Percentiles rank a stretch among this genome's conserved stretches.
Evolutionary conservation across 2,888 invertebrate genomes (phyloP).

Genomic region (Zaprionus lineosus): DNA sequence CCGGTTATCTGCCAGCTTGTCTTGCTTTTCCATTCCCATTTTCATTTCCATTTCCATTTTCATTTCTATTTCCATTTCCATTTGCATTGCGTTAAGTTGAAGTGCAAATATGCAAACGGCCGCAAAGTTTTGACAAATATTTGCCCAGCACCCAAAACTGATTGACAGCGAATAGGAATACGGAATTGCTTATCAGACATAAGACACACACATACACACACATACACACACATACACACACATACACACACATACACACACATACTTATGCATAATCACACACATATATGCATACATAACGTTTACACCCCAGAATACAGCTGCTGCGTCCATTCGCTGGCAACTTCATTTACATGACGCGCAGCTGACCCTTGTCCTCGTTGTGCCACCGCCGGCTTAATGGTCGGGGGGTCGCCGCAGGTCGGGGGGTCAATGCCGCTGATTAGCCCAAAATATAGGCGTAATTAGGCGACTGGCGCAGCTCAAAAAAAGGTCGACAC

Average conservation of each 20-base stretch:
- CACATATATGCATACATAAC: background rate
- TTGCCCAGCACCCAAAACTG: constrained; percentile 64
- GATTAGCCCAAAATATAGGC: constrained; percentile 68
- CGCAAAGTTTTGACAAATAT: constrained; percentile 62
- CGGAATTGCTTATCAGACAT: background rate
- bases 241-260: background rate
- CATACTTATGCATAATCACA: background rate
- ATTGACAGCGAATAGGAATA: constrained; percentile 41
- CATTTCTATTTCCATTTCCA: constrained; percentile 23
- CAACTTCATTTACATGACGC: constrained; percentile 54
- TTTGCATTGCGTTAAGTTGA: constrained; percentile 54
- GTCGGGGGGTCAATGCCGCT: constrained; percentile 49
- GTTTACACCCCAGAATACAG: constrained; percentile 3
- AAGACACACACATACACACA: background rate
- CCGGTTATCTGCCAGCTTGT: constrained; percentile 1
- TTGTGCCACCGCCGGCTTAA: background rate
- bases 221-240: background rate
- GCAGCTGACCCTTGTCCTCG: constrained; percentile 54
- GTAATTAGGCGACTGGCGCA: constrained; percentile 63
- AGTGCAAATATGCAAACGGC: constrained; percentile 61
- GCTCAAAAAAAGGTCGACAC: constrained; percentile 42
- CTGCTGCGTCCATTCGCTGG: constrained; percentile 19
- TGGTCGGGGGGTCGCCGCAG: background rate
- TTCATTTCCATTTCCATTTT: constrained; percentile 5
- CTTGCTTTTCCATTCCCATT: constrained; percentile 35